Base-by-base conservation (phyloP, 2,888 invertebrate genomes). In the Sipha maydis region DNA sequence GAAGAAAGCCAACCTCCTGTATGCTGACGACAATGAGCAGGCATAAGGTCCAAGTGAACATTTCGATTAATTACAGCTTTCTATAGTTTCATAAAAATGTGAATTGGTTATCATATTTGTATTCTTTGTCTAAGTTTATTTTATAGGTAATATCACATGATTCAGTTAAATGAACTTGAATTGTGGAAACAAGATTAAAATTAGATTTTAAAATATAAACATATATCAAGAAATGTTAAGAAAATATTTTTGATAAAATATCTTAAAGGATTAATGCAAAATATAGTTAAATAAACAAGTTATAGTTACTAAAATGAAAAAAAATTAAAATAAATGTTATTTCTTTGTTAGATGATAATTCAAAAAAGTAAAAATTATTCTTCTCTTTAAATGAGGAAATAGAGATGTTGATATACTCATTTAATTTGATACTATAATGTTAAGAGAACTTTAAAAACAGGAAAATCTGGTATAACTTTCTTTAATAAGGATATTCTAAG, bases 41-140 rank as follows among this genome's bases (percentile, higher is more conserved):
- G 88, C 88, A 88, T 88, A 21, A 67, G 2, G 19, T 88, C 82
- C 19, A 88, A 75, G 25, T 88, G 31, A 75, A 88, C 73, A 41
- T 25, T 76, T 9, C 88, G 79, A 67, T 75, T 88, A 0, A 88
- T 88, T 82, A 67, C 82, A 17, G 88, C 88, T 88, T 88, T 88
- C 88, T 88, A 48, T 14, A 80, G 82, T 54, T 31, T 73, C 34
- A 80, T 31, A 80, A 56, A 54, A 28, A 82, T 28, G 3, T 19
- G 11, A 61, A 61, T 61, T 21, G 8, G 25, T 5, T 61, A 7
- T 61, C 21, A 61, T 61, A 61, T 14, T 14, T 48, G 9, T 25
- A 61, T 21, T 61, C 21, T 61, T 3, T 61, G 21, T 61, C 25
- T 61, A 11, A 41, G 25, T 21, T 0, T 61, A 25, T 61, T 21